Evolutionary conservation across 1,140 invertebrate genomes (phyloP).

Genomic region (Meteorus sp.): DNA sequence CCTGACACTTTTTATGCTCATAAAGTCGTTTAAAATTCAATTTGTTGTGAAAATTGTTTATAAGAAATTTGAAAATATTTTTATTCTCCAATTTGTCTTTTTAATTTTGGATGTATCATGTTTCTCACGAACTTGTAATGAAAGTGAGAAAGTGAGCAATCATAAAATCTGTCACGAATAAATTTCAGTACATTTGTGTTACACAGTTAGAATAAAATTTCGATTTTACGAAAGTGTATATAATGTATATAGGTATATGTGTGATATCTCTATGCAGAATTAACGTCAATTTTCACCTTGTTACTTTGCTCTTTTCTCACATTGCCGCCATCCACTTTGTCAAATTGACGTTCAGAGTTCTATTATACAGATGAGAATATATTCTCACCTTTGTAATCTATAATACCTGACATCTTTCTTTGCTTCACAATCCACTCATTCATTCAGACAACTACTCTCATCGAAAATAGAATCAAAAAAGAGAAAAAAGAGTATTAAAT

Average conservation of each 20-base stretch:
- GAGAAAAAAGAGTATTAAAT: too few species aligned
- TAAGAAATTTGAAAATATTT: background rate
- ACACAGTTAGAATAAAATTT: too few species aligned
- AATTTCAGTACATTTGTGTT: constrained; percentile 15
- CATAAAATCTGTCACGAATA: constrained; percentile 33
- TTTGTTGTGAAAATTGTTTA: too few species aligned
- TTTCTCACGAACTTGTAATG: background rate
- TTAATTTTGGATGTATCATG: too few species aligned
- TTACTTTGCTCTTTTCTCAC: constrained; percentile 3
- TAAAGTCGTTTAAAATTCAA: too few species aligned
- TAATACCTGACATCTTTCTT: constrained; percentile 22
- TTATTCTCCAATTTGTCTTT: too few species aligned
- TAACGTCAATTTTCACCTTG: constrained; percentile 3
- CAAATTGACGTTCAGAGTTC: background rate
- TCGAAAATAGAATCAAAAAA: constrained; percentile 5
- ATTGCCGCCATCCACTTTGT: background rate
- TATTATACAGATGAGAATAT: constrained; percentile 3
- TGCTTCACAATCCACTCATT: background rate
- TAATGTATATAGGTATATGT: too few species aligned
- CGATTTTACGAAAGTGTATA: too few species aligned
- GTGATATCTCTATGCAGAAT: background rate
- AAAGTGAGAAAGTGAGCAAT: constrained; percentile 36
- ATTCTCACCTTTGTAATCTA: background rate
- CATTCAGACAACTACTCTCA: background rate
- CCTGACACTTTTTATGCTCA: too few species aligned